Conservation (phyloP, 1,140 invertebrate genomes). For the Theocolax elegans region DNA sequence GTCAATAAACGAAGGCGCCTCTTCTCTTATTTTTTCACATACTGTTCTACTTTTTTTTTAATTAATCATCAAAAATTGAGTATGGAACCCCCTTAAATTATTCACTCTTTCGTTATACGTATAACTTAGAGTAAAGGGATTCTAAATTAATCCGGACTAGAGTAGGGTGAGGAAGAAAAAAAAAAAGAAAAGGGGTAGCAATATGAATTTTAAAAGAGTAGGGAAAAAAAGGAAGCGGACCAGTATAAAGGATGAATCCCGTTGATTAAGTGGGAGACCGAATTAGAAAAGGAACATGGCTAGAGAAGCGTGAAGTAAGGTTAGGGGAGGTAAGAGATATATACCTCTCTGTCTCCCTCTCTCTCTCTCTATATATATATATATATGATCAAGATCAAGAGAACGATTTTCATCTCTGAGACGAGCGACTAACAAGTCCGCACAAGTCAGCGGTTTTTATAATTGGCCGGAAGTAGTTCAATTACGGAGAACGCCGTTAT, state of each 20-base stretch:
- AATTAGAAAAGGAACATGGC: conserved; percentile 56
- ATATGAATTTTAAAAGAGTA: conserved; percentile 24
- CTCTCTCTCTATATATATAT: no score
- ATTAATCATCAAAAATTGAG: no score
- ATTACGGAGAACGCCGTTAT: conserved; percentile 42
- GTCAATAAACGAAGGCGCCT: no score
- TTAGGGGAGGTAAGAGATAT: not conserved
- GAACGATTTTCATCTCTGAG: conserved; percentile 38
- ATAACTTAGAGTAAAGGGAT: no score
- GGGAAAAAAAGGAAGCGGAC: conserved; percentile 1
- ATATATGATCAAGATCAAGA: no score
- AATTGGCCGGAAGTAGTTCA: conserved; percentile 58
- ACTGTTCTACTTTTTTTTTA: no score
- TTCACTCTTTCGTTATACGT: no score
- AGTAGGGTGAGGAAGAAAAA: not conserved
- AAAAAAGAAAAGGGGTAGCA: not conserved
- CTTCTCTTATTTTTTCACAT: no score
- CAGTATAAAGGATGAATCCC: not conserved
- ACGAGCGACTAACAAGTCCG: conserved; percentile 46
- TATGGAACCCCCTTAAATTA: no score
- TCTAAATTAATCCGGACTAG: not conserved
- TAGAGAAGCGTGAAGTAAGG: not conserved
- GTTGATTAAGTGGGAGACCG: conserved; percentile 38
- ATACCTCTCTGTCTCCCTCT: no score
- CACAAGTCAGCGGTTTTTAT: conserved; percentile 56